Evolutionary conservation across 2,113 vertebrate species (phyloP), one percentile per base, ranked within the genome.

Genomic region (Oryzias javanicus): DNA sequence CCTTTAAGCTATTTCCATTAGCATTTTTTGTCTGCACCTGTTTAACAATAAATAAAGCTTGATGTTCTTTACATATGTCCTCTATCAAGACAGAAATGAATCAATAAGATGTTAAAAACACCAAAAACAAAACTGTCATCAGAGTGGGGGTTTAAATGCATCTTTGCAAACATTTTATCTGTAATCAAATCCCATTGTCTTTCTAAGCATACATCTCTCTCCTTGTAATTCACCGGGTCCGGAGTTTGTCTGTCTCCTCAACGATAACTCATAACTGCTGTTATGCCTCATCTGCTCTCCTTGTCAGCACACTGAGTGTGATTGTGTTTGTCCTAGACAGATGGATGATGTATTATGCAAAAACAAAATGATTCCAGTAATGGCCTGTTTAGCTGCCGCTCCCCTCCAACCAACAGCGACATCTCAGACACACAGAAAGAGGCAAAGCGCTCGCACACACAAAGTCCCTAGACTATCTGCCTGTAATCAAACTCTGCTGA

Each of bases 291-390:
- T 71, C 64, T 42, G 42, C 70, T 53, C 58, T 67, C 24, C 55
- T 60, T 56, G 57, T 72, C 53, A 49, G 47, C 22, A 22, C 64
- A 59, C 35, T 44, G 41, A 66, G 74, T 73, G 60, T 59, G 19
- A 35, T 35, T 42, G 53, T 64, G 44, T 60, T 58, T 58, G 55
- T 72, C 62, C 85, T 78, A 83, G 80, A 86, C 90, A 89, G 89
- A 91, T 91, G 89, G 88, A 87, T 84, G 79, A 91, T 88, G 85
- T 86, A 89, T 89, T 89, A 91, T 90, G 87, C 88, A 91, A 89
- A 35, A 90, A 87, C 86, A 88, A 84, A 89, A 82, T 87, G 74
- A 89, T 90, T 87, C 83, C 68, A 76, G 80, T 89, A 85, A 86
- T 88, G 87, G 88, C 75, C 79, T 84, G 78, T 89, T 89, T 86